Conservation (phyloP, 2,888 invertebrate species). For the Dermolepida albohirtum region DNA sequence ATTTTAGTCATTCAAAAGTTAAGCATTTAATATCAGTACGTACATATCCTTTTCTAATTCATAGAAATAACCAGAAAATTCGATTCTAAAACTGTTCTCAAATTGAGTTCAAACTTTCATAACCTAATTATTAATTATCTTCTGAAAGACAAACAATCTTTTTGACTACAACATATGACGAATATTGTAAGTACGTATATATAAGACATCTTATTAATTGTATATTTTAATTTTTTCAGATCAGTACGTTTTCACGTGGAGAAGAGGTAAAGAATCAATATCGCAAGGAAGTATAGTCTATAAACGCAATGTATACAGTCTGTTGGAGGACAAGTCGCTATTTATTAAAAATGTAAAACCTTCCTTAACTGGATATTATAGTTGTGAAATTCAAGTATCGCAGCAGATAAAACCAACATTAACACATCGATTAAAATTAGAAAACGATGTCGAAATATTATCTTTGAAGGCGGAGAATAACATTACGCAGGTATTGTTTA, state of each 20-base stretch:
- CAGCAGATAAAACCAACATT: not conserved
- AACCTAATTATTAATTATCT: too few relatives aligned
- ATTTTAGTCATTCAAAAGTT: too few relatives aligned
- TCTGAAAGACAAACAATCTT: too few relatives aligned
- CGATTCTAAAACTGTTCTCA: too few relatives aligned
- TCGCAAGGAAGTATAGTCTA: not conserved
- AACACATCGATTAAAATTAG: conserved; percentile 17
- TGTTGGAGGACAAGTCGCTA: not conserved
- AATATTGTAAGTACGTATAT: too few relatives aligned
- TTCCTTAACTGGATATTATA: conserved; percentile 7
- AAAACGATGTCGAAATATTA: conserved; percentile 24
- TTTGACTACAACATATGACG: too few relatives aligned
- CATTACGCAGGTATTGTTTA: conserved; percentile 14
- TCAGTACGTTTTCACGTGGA: conserved; percentile 4
- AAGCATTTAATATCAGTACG: too few relatives aligned
- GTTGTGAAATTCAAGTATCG: conserved; percentile 12
- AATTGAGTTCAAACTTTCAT: too few relatives aligned
- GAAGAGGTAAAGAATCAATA: conserved; percentile 4
- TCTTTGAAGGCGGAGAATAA: conserved; percentile 12
- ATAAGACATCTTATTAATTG: not conserved
- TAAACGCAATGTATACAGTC: not conserved
- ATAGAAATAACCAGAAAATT: too few relatives aligned
- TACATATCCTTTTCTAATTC: too few relatives aligned
- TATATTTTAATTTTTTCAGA: conserved; percentile 11
- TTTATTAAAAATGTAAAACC: conserved; percentile 11